Percentiles rank a stretch among this genome's conserved stretches.
phyloP scores from a whole-genome alignment of 2,113 vertebrate genomes.

The Zosterops pallidus region DNA sequence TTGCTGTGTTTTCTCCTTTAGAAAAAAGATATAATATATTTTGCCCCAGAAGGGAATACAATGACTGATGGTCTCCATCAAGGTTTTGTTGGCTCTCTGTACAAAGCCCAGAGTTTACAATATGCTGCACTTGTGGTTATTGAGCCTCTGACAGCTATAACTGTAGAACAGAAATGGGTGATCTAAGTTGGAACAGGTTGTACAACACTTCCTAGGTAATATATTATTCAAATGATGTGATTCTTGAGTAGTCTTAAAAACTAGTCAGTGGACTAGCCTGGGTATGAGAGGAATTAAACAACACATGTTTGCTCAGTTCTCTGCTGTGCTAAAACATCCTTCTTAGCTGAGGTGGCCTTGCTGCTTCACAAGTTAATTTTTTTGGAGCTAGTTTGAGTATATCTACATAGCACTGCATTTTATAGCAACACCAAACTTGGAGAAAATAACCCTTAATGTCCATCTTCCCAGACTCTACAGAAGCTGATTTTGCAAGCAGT shows the following conservation, averaged over 20 bases:
- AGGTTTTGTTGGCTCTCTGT: not conserved
- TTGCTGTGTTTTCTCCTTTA: not conserved
- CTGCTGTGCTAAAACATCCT: not conserved
- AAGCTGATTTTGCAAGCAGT: not conserved
- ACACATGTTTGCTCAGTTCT: not conserved
- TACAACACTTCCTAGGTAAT: not conserved
- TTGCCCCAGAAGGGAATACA: not conserved
- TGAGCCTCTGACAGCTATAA: not conserved
- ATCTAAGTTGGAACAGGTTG: not conserved
- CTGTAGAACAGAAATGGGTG: not conserved
- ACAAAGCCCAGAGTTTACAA: not conserved
- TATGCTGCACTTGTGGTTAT: not conserved
- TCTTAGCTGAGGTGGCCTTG: not conserved
- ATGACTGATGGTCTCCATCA: not conserved
- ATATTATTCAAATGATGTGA: not conserved
- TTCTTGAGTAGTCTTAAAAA: not conserved
- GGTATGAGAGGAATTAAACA: not conserved
- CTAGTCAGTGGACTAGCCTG: not conserved
- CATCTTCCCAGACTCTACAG: not conserved
- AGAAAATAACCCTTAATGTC: not conserved
- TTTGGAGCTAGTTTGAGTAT: not conserved
- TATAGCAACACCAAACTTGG: not conserved
- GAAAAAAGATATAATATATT: not conserved
- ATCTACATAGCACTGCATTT: not conserved
- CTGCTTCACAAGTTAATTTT: not conserved